phyloP scores from a whole-genome alignment of 2,888 invertebrate species.

The Venusia cambrica region DNA sequence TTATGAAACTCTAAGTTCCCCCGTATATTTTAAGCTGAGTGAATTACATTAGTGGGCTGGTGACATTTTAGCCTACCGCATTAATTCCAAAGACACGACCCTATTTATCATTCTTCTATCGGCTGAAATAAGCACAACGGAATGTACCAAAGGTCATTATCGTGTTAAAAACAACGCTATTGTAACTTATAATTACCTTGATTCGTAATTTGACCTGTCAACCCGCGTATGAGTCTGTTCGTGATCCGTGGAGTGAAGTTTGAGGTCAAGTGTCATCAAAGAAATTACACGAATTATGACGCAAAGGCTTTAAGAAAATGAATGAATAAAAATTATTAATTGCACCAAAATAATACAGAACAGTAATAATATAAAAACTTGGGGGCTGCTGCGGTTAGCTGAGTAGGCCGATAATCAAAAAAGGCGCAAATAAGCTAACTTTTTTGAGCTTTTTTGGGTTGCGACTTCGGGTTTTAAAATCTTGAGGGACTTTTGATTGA shows the following conservation, averaged over 20 bases:
- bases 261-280: constrained; percentile 36
- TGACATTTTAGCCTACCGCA: constrained; percentile 14
- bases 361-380: too few relatives aligned
- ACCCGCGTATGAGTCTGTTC: constrained; percentile 40
- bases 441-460: too few relatives aligned
- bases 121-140: constrained; percentile 13
- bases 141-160: constrained; percentile 43
- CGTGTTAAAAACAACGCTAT: constrained; percentile 44
- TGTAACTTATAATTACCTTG: constrained; percentile 51
- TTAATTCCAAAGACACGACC: constrained; percentile 9
- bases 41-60: constrained; percentile 17
- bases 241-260: constrained; percentile 31
- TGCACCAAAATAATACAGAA: neutral
- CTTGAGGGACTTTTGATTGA: too few relatives aligned
- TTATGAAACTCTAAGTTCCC: constrained; percentile 36
- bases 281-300: constrained; percentile 11
- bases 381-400: too few relatives aligned
- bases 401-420: too few relatives aligned
- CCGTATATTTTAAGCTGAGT: constrained; percentile 17
- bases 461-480: too few relatives aligned
- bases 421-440: too few relatives aligned
- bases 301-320: constrained; percentile 18
- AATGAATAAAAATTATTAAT: constrained; percentile 3
- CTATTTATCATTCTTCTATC: constrained; percentile 13
- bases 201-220: constrained; percentile 54